A percentile compares a stretch with the other conserved stretches of the same genome.
Evolutionary conservation across 2,888 invertebrate species (phyloP).

Genomic region (Nomada lathburiana): DNA sequence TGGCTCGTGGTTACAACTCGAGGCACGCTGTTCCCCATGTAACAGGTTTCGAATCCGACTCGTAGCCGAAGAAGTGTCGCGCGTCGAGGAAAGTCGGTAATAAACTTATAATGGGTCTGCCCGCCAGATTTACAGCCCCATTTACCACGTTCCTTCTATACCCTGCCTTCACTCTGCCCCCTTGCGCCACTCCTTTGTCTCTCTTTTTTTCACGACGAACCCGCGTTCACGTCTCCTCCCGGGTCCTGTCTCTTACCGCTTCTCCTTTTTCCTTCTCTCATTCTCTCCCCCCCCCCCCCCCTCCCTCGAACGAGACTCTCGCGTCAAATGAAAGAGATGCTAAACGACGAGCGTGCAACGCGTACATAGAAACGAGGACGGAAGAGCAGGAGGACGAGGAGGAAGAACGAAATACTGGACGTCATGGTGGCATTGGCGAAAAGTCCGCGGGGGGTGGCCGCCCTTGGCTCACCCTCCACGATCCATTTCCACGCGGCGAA

Average conservation of each 20-base stretch:
- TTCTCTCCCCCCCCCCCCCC: conserved; percentile 32
- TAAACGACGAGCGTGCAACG: not conserved
- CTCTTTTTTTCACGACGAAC: conserved; percentile 25
- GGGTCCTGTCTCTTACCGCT: conserved; percentile 17
- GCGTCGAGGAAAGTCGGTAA: conserved; percentile 77
- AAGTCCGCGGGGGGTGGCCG: conserved; percentile 52
- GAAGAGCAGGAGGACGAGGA: not conserved
- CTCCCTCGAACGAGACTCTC: conserved; percentile 32
- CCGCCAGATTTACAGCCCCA: conserved; percentile 76
- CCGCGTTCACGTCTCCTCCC: conserved; percentile 27
- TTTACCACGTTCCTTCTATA: conserved; percentile 69
- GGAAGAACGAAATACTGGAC: not conserved
- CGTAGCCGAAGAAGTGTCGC: conserved; percentile 74
- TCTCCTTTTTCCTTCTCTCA: not conserved
- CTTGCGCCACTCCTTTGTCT: conserved; percentile 14
- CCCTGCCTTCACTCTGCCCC: conserved; percentile 12
- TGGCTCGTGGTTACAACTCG: conserved; percentile 36
- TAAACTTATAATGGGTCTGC: conserved; percentile 79
- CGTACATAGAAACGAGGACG: conserved; percentile 8
- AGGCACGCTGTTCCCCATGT: conserved; percentile 43
- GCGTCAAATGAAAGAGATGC: conserved; percentile 39
- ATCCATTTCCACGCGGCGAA: conserved; percentile 55
- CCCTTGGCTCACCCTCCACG: not conserved
- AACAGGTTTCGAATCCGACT: conserved; percentile 68
- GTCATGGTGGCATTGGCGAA: conserved; percentile 30